A percentile compares a stretch with the other conserved stretches of the same genome.
These are phyloP conservation scores for Alca torda DNA, from an alignment of 2,797 vertebrate genomes.

Conservation along the genomic window DNA sequence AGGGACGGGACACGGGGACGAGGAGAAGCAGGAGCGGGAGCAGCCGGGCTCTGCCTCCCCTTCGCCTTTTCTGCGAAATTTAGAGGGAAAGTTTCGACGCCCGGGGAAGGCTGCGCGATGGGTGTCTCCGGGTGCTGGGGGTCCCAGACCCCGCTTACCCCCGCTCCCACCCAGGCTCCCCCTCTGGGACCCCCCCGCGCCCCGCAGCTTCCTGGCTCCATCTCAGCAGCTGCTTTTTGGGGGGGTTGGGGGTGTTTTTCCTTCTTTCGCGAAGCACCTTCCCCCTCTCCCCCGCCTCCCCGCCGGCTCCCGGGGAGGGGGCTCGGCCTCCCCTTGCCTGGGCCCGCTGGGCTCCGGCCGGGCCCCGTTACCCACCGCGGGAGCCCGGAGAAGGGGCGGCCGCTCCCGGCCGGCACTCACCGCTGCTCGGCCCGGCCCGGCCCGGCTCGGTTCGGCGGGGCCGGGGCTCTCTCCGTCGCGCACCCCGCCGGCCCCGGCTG, in stretches of 20 bases:
- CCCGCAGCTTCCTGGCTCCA: not conserved
- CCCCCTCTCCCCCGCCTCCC: not conserved
- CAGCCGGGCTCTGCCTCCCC: no score
- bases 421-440: not conserved
- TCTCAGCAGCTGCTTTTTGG: not conserved
- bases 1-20: not conserved
- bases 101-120: accelerated
- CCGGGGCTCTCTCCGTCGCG: not conserved
- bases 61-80: not conserved
- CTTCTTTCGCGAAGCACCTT: not conserved
- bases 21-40: not conserved
- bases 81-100: not conserved
- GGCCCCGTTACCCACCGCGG: not conserved
- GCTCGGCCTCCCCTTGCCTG: not conserved
- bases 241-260: not conserved
- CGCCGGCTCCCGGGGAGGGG: not conserved
- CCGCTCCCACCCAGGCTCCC: not conserved
- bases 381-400: no score
- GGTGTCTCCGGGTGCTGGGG: not conserved
- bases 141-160: not conserved
- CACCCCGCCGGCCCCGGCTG: not conserved
- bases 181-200: no score
- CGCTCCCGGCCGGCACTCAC: not conserved
- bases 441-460: not conserved
- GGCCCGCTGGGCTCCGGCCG: not conserved